Evolutionary conservation across 2,797 vertebrate genomes (phyloP).

Genomic region (Bovichtus variegatus): DNA sequence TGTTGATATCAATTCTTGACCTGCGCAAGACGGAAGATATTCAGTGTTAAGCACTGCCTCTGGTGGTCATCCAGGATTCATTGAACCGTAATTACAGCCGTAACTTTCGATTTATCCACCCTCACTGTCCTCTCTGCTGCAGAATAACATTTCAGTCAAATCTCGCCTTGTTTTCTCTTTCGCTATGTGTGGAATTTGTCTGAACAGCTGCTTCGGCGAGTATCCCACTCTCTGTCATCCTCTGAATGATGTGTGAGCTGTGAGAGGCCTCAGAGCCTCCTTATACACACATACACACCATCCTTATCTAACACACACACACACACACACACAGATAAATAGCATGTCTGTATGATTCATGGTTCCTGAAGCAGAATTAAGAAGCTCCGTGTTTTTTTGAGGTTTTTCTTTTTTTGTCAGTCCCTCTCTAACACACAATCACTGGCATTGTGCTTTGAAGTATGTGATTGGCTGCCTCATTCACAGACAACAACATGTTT

Average conservation of each 20-base stretch:
- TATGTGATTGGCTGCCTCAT: slow-evolving; percentile 12
- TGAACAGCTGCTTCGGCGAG: slow-evolving; percentile 67
- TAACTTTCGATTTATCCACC: slow-evolving; percentile 3
- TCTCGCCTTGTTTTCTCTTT: slow-evolving; percentile 50
- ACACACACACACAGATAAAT: slow-evolving; percentile 18
- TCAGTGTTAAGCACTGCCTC: too few relatives aligned
- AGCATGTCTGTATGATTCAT: slow-evolving; percentile 55
- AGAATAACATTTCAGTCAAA: slow-evolving; percentile 20
- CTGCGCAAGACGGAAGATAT: too few relatives aligned
- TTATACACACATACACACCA: slow-evolving; percentile 31
- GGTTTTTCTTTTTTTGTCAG: not conserved
- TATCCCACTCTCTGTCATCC: slow-evolving; percentile 60
- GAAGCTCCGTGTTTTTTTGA: slow-evolving; percentile 41
- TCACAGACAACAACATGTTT: slow-evolving; percentile 21
- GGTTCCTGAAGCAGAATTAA: slow-evolving; percentile 38
- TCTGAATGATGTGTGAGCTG: slow-evolving; percentile 66
- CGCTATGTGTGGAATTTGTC: slow-evolving; percentile 75
- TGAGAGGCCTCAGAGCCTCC: slow-evolving; percentile 65
- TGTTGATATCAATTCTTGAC: too few relatives aligned
- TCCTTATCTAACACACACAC: slow-evolving; percentile 46
- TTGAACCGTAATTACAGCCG: too few relatives aligned
- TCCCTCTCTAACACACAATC: slow-evolving; percentile 13
- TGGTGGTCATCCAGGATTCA: too few relatives aligned
- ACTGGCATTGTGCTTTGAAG: slow-evolving; percentile 2
- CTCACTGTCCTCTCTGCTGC: not conserved